A percentile compares a stretch with the other conserved stretches of the same genome.
Evolutionary conservation across 2,797 vertebrate species (phyloP).

Genomic region (Parauchenoglanis punctatus): DNA sequence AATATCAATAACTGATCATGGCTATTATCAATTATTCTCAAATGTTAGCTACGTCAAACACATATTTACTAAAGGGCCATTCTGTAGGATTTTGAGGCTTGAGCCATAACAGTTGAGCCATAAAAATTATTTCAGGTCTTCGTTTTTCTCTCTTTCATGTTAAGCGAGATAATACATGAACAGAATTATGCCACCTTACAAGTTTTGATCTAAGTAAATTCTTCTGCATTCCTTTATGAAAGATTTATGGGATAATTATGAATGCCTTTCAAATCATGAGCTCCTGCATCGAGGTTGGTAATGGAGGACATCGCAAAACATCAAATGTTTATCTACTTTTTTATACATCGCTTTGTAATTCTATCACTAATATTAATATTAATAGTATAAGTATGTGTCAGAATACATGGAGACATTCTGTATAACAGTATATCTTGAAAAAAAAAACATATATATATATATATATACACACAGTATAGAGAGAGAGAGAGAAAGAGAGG

Average conservation of each 20-base stretch:
- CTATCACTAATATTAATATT: too few species aligned
- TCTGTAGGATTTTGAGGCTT: too few species aligned
- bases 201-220: neutral
- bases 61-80: neutral
- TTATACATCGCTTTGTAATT: too few species aligned
- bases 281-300: neutral
- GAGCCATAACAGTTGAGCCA: neutral
- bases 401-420: neutral
- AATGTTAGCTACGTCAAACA: neutral
- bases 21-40: neutral
- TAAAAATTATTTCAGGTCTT: neutral
- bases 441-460: too few species aligned
- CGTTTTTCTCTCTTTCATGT: neutral
- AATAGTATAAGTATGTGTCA: neutral
- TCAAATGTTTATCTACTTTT: too few species aligned
- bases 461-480: too few species aligned
- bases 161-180: neutral
- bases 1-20: neutral
- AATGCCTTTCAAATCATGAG: neutral
- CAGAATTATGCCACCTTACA: neutral
- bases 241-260: neutral
- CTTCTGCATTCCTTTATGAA: neutral
- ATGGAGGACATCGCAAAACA: neutral
- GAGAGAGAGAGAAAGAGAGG: too few species aligned
- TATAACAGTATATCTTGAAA: neutral